Base-by-base conservation (phyloP, 2,888 invertebrate genomes). In the Lasius platythorax region DNA sequence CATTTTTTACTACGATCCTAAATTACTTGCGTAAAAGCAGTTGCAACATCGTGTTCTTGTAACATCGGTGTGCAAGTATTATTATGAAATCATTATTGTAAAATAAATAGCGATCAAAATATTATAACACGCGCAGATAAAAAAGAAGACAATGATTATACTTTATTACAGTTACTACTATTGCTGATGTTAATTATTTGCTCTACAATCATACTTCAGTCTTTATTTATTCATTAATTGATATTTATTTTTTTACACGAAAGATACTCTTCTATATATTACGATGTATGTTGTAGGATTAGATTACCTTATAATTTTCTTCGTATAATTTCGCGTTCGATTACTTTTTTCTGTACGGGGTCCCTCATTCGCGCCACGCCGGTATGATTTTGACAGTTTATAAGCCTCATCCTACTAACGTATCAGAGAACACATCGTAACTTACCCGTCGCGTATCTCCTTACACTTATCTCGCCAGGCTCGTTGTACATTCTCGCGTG, bases 401-500 rank as follows among this genome's bases (percentile, higher is more conserved):
- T 91, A 91, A 91, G 85, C 82, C 82, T 70, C 87, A 37, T 85
- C 72, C 82, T 46, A 83, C 86, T 85, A 87, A 82, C 85, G 82
- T 84, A 88, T 90, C 86, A 83, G 75, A 74, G 87, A 85, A 87
- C 88, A 88, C 88, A 64, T 85, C 91, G 91, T 91, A 91, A 91
- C 91, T 91, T 89, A 91, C 87, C 85, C 72, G 87, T 86, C 85
- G 87, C 87, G 88, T 92, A 92, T 91, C 91, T 92, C 87, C 87
- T 90, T 88, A 86, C 87, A 88, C 92, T 92, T 92, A 92, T 92
- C 92, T 92, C 37, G 86, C 85, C 85, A 79, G 74, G 85, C 86
- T 84, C 89, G 91, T 89, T 91, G 91, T 91, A 91, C 91, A 88
- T 91, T 88, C 90, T 88, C 91, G 87, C 89, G 74, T 43, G 87